Percentiles rank a stretch among this genome's conserved stretches.
Conservation (phyloP, 2,888 invertebrate species). For the Eumacrocentrus americanus region DNA sequence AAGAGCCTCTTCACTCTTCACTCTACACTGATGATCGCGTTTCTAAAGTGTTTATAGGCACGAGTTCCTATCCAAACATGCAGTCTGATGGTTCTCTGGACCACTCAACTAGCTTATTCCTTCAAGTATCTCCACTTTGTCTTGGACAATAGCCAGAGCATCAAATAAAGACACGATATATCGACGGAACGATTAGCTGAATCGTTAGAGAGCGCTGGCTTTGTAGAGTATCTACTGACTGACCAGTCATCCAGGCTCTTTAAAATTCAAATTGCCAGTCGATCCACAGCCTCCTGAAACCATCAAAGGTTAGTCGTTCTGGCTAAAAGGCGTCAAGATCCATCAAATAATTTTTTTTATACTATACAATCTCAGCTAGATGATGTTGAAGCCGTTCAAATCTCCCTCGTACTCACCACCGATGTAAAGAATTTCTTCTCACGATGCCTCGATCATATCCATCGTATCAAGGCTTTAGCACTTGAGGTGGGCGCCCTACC, state of each 20-base stretch:
- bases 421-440: slow-evolving; percentile 27
- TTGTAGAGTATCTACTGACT: background rate
- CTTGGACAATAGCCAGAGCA: no score
- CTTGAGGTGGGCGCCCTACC: slow-evolving; percentile 42
- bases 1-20: slow-evolving; percentile 27
- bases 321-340: no score
- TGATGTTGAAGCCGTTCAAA: slow-evolving; percentile 27
- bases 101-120: slow-evolving; percentile 54
- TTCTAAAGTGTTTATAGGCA: background rate
- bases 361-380: slow-evolving; percentile 8
- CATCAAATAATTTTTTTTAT: background rate
- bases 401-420: slow-evolving; percentile 1
- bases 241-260: slow-evolving; percentile 4
- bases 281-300: no score
- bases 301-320: no score
- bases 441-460: slow-evolving; percentile 28
- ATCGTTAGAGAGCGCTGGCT: slow-evolving; percentile 40
- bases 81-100: slow-evolving; percentile 27
- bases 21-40: slow-evolving; percentile 3
- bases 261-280: no score
- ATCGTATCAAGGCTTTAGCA: slow-evolving; percentile 53
- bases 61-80: slow-evolving; percentile 9
- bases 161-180: slow-evolving; percentile 49
- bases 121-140: no score
- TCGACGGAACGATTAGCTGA: slow-evolving; percentile 52